Evolutionary conservation across 2,888 invertebrate genomes (phyloP), one percentile per base, ranked within the genome.

Genomic region (Leptinotarsa peninsularis): DNA sequence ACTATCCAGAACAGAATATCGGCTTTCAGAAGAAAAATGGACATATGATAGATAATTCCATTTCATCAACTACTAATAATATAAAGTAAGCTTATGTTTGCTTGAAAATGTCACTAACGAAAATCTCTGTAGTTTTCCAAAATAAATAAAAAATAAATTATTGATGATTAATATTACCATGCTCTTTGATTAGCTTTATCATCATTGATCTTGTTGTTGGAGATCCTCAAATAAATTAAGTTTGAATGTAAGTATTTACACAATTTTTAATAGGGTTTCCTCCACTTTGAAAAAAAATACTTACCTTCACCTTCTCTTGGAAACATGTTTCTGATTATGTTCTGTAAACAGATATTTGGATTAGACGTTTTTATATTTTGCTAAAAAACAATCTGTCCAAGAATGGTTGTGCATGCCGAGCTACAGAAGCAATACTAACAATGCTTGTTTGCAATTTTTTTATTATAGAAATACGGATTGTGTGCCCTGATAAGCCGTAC

Each of bases 401-500:
- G 66, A 73, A 69, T 78, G 77, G 73, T 74, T 76, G 74, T 81
- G 84, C 84, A 85, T 84, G 84, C 75, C 72, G 52, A 78, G 82
- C 81, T 79, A 80, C 76, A 79, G 79, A 83, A 82, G 86, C 86
- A 81, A 82, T 85, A 88, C 88, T 88, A 88, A 88, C 88, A 85
- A 84, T 82, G 87, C 87, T 86, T 87, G 85, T 87, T 87, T 88
- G 86, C 86, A 84, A 87, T 87, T 78, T 70, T 27, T 43, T 70
- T 74, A 74, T 76, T 91, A 89, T 92, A 93, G 93, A 93, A 91
- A 91, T 93, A 91, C 92, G 93, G 92, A 92, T 93, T 91, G 91
- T 93, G 90, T 93, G 93, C 90, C 93, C 93, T 88, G 92, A 93
- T 90, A 93, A 93, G 92, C 92, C 92, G 89, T 93, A 91, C 89